These are phyloP conservation scores for Chironomus tepperi DNA, from an alignment of 1,140 invertebrate species.

Conservation along the genomic window DNA sequence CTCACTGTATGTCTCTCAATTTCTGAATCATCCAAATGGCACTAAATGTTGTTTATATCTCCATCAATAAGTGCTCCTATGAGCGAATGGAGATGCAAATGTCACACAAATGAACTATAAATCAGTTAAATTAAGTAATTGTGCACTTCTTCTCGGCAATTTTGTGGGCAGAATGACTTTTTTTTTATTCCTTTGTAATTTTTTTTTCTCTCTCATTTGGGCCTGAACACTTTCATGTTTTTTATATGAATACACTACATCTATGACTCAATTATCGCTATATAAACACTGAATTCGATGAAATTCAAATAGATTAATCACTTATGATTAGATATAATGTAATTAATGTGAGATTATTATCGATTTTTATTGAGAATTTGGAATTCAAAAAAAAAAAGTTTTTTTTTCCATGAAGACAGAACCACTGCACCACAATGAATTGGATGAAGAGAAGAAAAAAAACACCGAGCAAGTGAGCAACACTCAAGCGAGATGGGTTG, in stretches of 20 bases:
- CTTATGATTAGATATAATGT: slow-evolving; percentile 9
- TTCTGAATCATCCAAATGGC: too few relatives aligned
- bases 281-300: neutral
- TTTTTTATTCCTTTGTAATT: neutral
- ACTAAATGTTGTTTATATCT: too few relatives aligned
- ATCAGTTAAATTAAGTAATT: neutral
- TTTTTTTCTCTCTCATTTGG: neutral
- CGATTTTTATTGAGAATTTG: slow-evolving; percentile 5
- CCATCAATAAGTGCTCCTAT: too few relatives aligned
- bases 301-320: neutral
- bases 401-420: neutral
- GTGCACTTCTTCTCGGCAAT: neutral
- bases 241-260: neutral
- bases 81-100: too few relatives aligned
- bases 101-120: too few relatives aligned
- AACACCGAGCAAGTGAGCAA: slow-evolving; percentile 5
- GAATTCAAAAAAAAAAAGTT: neutral
- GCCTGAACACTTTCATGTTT: neutral
- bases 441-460: neutral
- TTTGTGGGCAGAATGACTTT: neutral
- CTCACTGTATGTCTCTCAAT: too few relatives aligned
- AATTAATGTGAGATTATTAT: slow-evolving; percentile 9
- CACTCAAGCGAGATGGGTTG: neutral
- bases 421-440: slow-evolving; percentile 11
- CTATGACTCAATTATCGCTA: neutral